These are phyloP conservation scores for Cheilinus undulatus DNA, from an alignment of 2,113 vertebrate species.

Conservation along the genomic window DNA sequence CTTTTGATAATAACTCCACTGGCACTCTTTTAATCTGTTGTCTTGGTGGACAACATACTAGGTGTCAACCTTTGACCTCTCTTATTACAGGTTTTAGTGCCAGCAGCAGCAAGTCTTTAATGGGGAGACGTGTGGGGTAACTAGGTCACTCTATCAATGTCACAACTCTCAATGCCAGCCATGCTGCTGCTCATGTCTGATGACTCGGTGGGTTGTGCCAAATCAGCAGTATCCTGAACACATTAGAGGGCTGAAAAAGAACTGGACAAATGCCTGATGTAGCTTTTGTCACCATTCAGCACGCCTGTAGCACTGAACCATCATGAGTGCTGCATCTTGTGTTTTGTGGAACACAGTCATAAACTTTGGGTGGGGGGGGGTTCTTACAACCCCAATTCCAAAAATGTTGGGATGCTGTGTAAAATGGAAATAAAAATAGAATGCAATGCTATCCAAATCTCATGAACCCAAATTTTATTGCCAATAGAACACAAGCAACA, in stretches of 20 bases:
- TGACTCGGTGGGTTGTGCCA: conserved; percentile 45
- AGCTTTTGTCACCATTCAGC: conserved; percentile 50
- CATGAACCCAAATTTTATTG: no score
- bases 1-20: conserved; percentile 17
- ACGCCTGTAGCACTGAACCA: conserved; percentile 37
- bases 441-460: no score
- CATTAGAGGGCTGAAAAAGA: conserved; percentile 44
- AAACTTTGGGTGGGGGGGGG: conserved; percentile 16
- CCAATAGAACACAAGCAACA: no score
- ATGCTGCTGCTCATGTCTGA: conserved; percentile 36
- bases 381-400: no score
- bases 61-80: conserved; percentile 47
- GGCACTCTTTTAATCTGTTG: conserved; percentile 28
- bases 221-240: conserved; percentile 62
- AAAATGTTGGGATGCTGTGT: no score
- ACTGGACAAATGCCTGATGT: conserved; percentile 38
- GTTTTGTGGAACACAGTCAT: conserved; percentile 32
- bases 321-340: conserved; percentile 34
- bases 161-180: conserved; percentile 50
- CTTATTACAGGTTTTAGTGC: conserved; percentile 48
- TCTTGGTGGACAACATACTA: conserved; percentile 1
- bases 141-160: conserved; percentile 72
- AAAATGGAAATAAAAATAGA: no score
- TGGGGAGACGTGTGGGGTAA: conserved; percentile 47
- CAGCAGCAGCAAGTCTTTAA: conserved; percentile 50